Evolutionary conservation across 1,140 invertebrate species (phyloP), one percentile per base, ranked within the genome.

Genomic region (Pristionchus pacificus): DNA sequence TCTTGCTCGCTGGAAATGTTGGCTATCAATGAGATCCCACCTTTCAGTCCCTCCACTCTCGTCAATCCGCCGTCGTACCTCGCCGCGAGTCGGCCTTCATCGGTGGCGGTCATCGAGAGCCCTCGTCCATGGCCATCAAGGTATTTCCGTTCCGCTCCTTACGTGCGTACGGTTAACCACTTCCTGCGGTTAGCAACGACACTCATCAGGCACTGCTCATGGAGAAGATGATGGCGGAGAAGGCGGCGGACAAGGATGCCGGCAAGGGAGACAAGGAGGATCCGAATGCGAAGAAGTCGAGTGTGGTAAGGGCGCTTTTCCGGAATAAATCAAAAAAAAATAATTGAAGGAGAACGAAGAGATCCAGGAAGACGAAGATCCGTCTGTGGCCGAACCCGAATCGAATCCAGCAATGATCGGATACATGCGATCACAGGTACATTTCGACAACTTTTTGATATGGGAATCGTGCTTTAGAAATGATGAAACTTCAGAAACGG

Each of bases 361-460:
- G 6, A 19, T 10, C 6, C 6, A 49, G 6, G 38, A 6, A 49
- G 38, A 49, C 6, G 38, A 49, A 6, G 38, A 49, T 49, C 38
- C 38, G 19, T 10, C 38, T 10, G 38, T 49, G 6, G 19, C 6
- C 6, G 38, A 49, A 6, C 38, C 6, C 6, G 38, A 49, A 19
- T 6, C 6, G 6, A 49, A 49, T 19, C 61, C 62, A 49, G 58
- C 73, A 2, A 77, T 80, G 28, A 25, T 74, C 2, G 27, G 29
- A 6, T 79, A 68, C 28, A 13, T 83, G 25, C 38, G 62, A 60
- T 70, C 76, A 57, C 89, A 96, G 87, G 90, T 91, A n/a, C n/a
- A n/a, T n/a, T n/a, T n/a, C n/a, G n/a, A n/a, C n/a, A n/a, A n/a
- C n/a, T n/a, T n/a, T n/a, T n/a, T n/a, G n/a, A n/a, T n/a, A n/a